These are phyloP conservation scores for Tuberolachnus salignus DNA, from an alignment of 2,888 invertebrate species.

Conservation along the genomic window DNA sequence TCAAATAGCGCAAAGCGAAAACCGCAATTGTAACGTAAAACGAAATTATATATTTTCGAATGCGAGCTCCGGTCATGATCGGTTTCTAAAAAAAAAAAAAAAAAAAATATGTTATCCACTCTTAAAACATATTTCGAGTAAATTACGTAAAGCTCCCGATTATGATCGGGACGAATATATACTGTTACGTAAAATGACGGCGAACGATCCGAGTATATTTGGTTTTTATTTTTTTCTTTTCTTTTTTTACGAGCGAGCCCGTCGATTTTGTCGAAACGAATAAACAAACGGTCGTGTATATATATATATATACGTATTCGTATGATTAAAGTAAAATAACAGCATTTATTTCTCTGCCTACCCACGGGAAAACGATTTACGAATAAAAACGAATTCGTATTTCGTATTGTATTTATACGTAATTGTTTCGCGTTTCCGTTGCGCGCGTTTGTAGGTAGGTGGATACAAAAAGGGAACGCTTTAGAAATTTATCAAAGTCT, in stretches of 20 bases:
- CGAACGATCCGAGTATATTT: neutral
- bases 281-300: slow-evolving; percentile 1
- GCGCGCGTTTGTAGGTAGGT: neutral
- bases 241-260: too few species aligned
- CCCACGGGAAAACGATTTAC: neutral
- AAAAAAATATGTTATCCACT: too few species aligned
- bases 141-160: too few species aligned
- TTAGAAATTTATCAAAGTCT: slow-evolving; percentile 32
- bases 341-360: neutral
- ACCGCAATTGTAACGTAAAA: too few species aligned
- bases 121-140: too few species aligned
- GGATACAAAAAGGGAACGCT: slow-evolving; percentile 9
- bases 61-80: too few species aligned
- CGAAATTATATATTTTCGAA: too few species aligned
- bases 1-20: too few species aligned
- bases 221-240: too few species aligned
- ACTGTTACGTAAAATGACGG: too few species aligned
- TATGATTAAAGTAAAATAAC: slow-evolving; percentile 11
- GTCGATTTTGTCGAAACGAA: neutral
- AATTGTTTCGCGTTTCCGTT: slow-evolving; percentile 31
- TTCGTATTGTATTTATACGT: slow-evolving; percentile 6
- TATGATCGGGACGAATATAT: too few species aligned
- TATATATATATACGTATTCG: neutral
- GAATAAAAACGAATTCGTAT: neutral
- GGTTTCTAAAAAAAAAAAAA: too few species aligned